Conservation (phyloP, 1,140 invertebrate species). For the Episyrphus balteatus region DNA sequence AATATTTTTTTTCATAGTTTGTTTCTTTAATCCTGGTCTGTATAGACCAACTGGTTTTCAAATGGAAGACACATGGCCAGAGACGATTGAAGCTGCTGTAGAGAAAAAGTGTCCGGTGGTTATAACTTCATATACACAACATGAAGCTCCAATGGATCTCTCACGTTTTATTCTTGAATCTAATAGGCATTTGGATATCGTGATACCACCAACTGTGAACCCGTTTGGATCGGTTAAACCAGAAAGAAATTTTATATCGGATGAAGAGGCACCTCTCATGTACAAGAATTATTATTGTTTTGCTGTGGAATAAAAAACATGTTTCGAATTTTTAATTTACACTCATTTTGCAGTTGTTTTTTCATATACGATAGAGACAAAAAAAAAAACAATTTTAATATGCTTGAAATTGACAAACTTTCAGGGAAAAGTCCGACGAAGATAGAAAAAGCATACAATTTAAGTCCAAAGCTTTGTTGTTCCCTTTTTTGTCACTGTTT, state of each 20-base stretch:
- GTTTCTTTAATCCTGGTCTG: constrained; percentile 59
- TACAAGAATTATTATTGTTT: constrained; percentile 59
- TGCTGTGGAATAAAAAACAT: constrained; percentile 29
- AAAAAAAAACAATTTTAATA: too few species aligned
- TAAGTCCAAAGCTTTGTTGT: too few species aligned
- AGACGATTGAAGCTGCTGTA: constrained; percentile 45
- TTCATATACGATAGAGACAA: too few species aligned
- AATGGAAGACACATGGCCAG: constrained; percentile 51
- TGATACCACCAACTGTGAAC: constrained; percentile 45
- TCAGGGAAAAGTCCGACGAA: too few species aligned
- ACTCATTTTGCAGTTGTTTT: too few species aligned
- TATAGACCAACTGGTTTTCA: constrained; percentile 52
- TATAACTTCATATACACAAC: constrained; percentile 52
- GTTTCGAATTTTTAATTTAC: too few species aligned
- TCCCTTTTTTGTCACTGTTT: too few species aligned
- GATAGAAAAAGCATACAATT: too few species aligned
- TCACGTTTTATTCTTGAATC: constrained; percentile 37
- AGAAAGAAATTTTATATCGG: constrained; percentile 61
- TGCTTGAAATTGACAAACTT: too few species aligned
- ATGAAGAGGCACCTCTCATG: constrained; percentile 53
- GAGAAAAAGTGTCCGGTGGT: constrained; percentile 44
- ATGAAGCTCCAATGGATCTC: constrained; percentile 51
- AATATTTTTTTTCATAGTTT: constrained; percentile 38
- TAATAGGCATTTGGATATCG: constrained; percentile 36
- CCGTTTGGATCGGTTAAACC: constrained; percentile 54